Percentiles rank a stretch among this genome's conserved stretches.
Evolutionary conservation across 2,888 invertebrate genomes (phyloP).

Genomic region (Chrysolina haemoptera): DNA sequence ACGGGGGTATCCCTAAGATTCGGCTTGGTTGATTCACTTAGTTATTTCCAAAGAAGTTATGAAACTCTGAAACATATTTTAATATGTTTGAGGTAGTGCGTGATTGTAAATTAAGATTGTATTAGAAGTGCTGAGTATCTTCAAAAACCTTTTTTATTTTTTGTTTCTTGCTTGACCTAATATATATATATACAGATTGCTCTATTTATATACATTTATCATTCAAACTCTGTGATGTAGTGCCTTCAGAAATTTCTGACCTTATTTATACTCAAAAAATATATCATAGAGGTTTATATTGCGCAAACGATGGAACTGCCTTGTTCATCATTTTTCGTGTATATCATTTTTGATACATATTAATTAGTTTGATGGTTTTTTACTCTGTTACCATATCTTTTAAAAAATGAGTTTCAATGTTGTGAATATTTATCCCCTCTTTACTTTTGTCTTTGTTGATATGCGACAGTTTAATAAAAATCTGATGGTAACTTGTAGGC

Average conservation of each 20-base stretch:
- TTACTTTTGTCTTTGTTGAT: not conserved
- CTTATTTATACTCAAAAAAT: slow-evolving; percentile 28
- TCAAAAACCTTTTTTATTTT: not conserved
- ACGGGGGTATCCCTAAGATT: too few species aligned
- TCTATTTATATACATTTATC: slow-evolving; percentile 20
- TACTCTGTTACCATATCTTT: slow-evolving; percentile 67
- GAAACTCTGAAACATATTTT: too few species aligned
- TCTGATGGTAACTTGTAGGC: too few species aligned
- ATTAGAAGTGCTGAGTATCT: too few species aligned
- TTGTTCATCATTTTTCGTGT: not conserved
- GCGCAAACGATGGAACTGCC: slow-evolving; percentile 2
- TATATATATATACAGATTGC: slow-evolving; percentile 12
- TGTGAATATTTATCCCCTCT: slow-evolving; percentile 32
- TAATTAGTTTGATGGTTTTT: slow-evolving; percentile 66
- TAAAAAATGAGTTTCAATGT: slow-evolving; percentile 46
- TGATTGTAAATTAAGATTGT: too few species aligned
- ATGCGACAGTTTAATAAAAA: not conserved
- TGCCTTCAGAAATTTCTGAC: slow-evolving; percentile 66
- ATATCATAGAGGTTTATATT: slow-evolving; percentile 20
- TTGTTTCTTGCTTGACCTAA: slow-evolving; percentile 3
- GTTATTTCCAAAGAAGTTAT: too few species aligned
- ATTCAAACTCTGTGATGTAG: slow-evolving; percentile 62
- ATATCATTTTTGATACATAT: slow-evolving; percentile 41
- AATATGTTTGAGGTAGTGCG: too few species aligned
- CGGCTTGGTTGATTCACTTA: too few species aligned